These are phyloP conservation scores for Triplophysa bombifrons DNA, from an alignment of 2,797 vertebrate species.

Conservation along the genomic window DNA sequence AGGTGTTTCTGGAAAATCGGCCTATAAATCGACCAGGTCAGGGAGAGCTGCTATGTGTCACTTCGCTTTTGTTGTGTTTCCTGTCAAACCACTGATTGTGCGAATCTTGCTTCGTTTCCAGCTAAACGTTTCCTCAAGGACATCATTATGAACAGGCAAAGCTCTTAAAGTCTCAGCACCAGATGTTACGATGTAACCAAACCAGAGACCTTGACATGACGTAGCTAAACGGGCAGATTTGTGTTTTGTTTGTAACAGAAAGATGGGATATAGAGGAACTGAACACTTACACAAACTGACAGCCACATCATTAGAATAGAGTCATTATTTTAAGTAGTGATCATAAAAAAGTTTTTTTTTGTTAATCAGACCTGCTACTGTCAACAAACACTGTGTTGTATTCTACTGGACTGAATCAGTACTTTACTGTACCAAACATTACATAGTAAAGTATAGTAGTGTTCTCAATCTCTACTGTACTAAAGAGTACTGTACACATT, in stretches of 20 bases:
- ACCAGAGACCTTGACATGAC: not conserved
- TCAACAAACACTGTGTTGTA: no score
- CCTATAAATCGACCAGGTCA: not conserved
- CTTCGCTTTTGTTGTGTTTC: not conserved
- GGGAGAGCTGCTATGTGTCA: not conserved
- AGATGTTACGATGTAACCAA: not conserved
- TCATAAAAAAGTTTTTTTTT: no score
- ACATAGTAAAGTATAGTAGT: no score
- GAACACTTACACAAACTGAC: not conserved
- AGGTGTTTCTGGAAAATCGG: not conserved
- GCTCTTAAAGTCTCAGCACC: conserved; percentile 5
- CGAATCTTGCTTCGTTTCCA: not conserved
- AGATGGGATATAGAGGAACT: not conserved
- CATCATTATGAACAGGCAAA: not conserved
- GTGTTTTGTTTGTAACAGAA: not conserved
- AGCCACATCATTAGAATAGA: not conserved
- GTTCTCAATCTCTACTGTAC: no score
- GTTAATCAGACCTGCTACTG: no score
- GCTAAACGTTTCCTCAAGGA: not conserved
- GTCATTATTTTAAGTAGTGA: not conserved
- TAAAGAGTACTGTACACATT: no score
- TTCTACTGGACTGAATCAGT: no score
- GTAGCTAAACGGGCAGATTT: not conserved
- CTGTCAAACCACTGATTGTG: not conserved
- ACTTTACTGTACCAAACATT: no score